Conservation (phyloP, 2,113 vertebrate genomes). For the Mus musculus region GRCm39 chrX:132433001-132433500, state of each 20-base stretch:
- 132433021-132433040: constrained; percentile 31
- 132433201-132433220: not conserved
- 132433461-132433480: constrained; percentile 48
- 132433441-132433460: constrained; percentile 50
- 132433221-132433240: not conserved
- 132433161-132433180: constrained; percentile 22
- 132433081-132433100: not conserved
- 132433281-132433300: not conserved
- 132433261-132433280: not conserved
- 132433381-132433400: not conserved
- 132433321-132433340: not conserved
- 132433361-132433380: constrained; percentile 24
- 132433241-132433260: not conserved
- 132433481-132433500: constrained; percentile 51
- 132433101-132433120: not conserved
- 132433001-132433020: constrained; percentile 27
- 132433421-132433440: not conserved
- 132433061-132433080: not conserved
- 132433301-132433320: not conserved
- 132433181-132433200: not conserved
- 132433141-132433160: not conserved
- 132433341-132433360: constrained; percentile 1
- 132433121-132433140: constrained; percentile 8
- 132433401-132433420: not conserved
- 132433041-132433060: constrained; percentile 3